Evolutionary conservation across 2,797 vertebrate genomes (phyloP).

Genomic region (Hybognathus amarus): DNA sequence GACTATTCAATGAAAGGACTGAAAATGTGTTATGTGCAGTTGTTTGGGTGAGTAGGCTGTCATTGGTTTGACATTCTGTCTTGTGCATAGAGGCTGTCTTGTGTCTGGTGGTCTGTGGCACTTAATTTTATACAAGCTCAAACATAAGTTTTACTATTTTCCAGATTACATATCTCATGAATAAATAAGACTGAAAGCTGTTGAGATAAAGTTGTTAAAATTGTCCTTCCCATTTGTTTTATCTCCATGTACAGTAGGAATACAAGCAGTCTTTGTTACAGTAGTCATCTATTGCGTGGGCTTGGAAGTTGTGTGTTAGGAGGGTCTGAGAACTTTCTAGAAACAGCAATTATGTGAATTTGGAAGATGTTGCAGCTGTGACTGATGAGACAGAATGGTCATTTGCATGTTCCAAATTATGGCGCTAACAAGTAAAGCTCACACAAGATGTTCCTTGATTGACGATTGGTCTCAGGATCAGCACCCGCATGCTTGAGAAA

Average conservation of each 20-base stretch:
- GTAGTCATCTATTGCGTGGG: slow-evolving; percentile 58
- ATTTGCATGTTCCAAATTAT: slow-evolving; percentile 55
- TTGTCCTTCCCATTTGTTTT: slow-evolving; percentile 23
- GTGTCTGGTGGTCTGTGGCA: not conserved
- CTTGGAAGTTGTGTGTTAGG: slow-evolving; percentile 52
- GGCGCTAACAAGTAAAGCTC: slow-evolving; percentile 36
- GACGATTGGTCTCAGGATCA: slow-evolving; percentile 7
- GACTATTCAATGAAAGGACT: not conserved
- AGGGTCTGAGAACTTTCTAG: slow-evolving; percentile 52
- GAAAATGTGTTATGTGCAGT: not conserved
- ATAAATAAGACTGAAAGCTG: not conserved
- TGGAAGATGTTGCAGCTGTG: slow-evolving; percentile 47
- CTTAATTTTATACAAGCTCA: not conserved
- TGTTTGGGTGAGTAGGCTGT: not conserved
- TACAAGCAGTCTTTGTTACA: slow-evolving; percentile 52
- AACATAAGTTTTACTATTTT: not conserved
- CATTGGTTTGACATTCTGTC: not conserved
- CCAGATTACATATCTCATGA: not conserved
- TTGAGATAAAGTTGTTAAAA: no score
- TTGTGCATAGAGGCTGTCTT: slow-evolving; percentile 4
- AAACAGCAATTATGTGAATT: slow-evolving; percentile 57
- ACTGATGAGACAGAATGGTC: slow-evolving; percentile 58
- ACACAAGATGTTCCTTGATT: slow-evolving; percentile 46
- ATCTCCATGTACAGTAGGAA: slow-evolving; percentile 18
- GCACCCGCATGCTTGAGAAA: not conserved